phyloP scores from a whole-genome alignment of 2,797 vertebrate species.

The Melanotaenia pygmaea region DNA sequence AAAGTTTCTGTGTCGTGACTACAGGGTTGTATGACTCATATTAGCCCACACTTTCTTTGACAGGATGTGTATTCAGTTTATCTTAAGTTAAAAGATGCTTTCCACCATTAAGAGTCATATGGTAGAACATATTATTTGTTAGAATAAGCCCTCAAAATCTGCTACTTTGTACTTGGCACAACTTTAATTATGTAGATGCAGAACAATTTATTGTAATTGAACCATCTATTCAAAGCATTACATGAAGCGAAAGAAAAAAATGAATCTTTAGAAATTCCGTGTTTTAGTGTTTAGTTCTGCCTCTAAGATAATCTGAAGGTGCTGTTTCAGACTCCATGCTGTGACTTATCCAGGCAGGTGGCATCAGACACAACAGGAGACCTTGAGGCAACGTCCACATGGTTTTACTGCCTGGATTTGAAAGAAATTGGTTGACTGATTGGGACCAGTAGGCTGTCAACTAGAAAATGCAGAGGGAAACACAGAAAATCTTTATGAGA shows the following conservation, averaged over 20 bases:
- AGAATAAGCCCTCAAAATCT: background rate
- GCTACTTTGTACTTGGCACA: constrained; percentile 1
- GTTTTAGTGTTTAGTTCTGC: constrained; percentile 21
- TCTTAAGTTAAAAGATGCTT: constrained; percentile 3
- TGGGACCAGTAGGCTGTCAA: constrained; percentile 37
- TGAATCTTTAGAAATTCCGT: background rate
- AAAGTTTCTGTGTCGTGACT: constrained; percentile 28
- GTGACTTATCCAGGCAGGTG: constrained; percentile 33
- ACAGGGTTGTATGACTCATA: constrained; percentile 35
- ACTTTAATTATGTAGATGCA: background rate
- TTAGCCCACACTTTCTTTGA: constrained; percentile 18
- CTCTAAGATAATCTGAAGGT: constrained; percentile 17
- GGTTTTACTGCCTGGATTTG: constrained; percentile 48
- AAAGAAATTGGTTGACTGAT: constrained; percentile 46
- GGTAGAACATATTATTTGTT: background rate
- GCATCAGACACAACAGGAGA: constrained; percentile 32
- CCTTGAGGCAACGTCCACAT: constrained; percentile 18
- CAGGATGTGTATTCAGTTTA: constrained; percentile 1
- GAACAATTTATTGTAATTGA: constrained; percentile 19
- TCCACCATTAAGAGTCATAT: background rate
- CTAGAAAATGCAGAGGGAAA: constrained; percentile 49
- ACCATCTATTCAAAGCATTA: background rate
- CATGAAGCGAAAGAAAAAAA: constrained; percentile 7
- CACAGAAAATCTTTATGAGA: constrained; percentile 39
- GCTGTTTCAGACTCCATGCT: constrained; percentile 18